Conservation (phyloP, 2,888 invertebrate genomes). For the Cantharis rustica region DNA sequence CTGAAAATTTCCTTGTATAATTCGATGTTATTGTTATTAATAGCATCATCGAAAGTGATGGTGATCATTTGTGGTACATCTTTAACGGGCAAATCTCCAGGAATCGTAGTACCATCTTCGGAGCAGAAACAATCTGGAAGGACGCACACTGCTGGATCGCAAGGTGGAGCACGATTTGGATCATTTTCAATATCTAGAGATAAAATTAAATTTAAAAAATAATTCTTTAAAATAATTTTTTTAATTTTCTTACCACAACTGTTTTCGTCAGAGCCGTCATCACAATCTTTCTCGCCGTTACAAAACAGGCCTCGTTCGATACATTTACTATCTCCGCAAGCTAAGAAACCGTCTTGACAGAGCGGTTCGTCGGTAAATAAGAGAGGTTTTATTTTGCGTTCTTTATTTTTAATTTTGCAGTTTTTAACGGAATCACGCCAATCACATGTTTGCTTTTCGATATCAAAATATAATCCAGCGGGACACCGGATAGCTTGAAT, state of each 20-base stretch:
- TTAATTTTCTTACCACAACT: conserved; percentile 79
- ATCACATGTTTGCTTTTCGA: conserved; percentile 93
- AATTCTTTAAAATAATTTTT: neutral
- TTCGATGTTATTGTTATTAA: conserved; percentile 94
- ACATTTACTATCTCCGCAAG: conserved; percentile 86
- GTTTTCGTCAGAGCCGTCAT: conserved; percentile 89
- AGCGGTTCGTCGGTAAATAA: conserved; percentile 89
- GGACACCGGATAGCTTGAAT: conserved; percentile 92
- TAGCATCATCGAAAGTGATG: conserved; percentile 92
- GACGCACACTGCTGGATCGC: conserved; percentile 83
- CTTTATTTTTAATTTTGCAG: conserved; percentile 88
- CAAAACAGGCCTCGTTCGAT: conserved; percentile 91
- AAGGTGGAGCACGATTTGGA: conserved; percentile 89
- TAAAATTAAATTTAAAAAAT: neutral
- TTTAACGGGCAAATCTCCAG: conserved; percentile 80
- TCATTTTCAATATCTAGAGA: conserved; percentile 87
- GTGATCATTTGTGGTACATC: conserved; percentile 95
- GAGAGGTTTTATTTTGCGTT: conserved; percentile 84
- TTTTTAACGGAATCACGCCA: conserved; percentile 95
- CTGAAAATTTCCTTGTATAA: conserved; percentile 92
- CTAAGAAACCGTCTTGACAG: conserved; percentile 84
- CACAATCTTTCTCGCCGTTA: conserved; percentile 89
- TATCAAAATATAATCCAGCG: conserved; percentile 90
- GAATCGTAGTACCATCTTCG: conserved; percentile 86
- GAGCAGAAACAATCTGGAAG: conserved; percentile 94